Evolutionary conservation across 2,113 vertebrate genomes (phyloP), one percentile per base, ranked within the genome.

Genomic region (Elephas maximus): DNA sequence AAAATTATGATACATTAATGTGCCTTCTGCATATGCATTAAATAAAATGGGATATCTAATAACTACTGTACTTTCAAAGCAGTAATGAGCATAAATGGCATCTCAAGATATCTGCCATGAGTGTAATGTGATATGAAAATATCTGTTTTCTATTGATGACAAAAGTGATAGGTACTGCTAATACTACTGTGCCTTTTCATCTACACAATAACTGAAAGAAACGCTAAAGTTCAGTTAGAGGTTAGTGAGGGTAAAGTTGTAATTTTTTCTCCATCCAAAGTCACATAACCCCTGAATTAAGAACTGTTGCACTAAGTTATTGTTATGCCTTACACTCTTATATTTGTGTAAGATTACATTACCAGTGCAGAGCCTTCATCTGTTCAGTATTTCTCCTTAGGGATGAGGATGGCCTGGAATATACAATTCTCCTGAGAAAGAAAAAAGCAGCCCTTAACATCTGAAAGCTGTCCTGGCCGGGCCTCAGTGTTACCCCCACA

Each of bases 161-260:
- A 90, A 90, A 41, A 74, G 63, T 87, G 63, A n/a, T 51, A 88
- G 57, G n/a, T 78, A 71, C 37, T 45, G 51, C 45, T 96, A 78
- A 62, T 51, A 88, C 20, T 77, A 83, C 69, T 87, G 83, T 76
- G 63, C 45, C 79, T 92, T 96, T 76, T 48, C 83, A 41, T 45
- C n/a, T 95, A 78, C 71, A 73, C 26, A 73, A 26, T 74, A 96
- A 88, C 18, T 23, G 51, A 90, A 93, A 95, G 71, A 95, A 92
- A 94, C n/a, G 44, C 20, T 95, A 24, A 91, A 88, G 88, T 96
- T 90, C 85, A 92, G 76, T 60, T 88, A 83, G 48, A 93, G 77
- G 82, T 93, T 81, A 94, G 77, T 78, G 82, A 95, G 96, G 88
- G 90, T 88, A 85, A 97, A 96, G 62, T 62, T 88, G 80, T 67